Evolutionary conservation across 2,113 vertebrate species (phyloP).

Genomic region (Phocoena sinus): DNA sequence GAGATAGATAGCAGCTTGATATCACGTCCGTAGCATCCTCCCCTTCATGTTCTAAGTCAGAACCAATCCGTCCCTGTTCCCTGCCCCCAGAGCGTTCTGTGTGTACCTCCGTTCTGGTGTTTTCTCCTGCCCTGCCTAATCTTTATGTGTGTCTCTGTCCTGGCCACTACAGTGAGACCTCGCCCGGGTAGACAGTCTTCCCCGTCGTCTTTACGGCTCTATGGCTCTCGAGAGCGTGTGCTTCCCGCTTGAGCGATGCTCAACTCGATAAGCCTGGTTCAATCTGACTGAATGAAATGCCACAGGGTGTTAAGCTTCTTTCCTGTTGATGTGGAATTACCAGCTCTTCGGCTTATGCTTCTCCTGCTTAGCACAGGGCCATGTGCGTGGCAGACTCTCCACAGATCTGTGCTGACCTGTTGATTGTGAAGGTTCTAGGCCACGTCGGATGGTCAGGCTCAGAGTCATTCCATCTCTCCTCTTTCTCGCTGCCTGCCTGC

Average conservation of each 20-base stretch:
- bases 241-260: background rate
- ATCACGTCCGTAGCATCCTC: background rate
- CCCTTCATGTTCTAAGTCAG: background rate
- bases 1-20: background rate
- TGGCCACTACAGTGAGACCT: background rate
- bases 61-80: background rate
- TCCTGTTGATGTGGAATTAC: background rate
- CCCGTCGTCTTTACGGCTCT: background rate
- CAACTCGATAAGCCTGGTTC: background rate
- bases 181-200: accelerated
- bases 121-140: background rate
- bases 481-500: background rate
- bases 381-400: accelerated
- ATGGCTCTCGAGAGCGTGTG: too few relatives aligned
- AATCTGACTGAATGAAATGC: accelerated
- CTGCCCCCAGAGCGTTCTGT: background rate
- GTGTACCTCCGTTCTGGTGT: background rate
- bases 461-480: background rate
- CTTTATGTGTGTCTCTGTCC: background rate
- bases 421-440: background rate
- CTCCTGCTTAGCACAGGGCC: background rate
- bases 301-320: background rate
- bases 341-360: background rate
- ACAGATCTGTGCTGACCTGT: background rate
- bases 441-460: background rate